Percentiles rank a stretch among this genome's conserved stretches.
Evolutionary conservation across 2,113 vertebrate genomes (phyloP).

Genomic region (Nothocercus julius): DNA sequence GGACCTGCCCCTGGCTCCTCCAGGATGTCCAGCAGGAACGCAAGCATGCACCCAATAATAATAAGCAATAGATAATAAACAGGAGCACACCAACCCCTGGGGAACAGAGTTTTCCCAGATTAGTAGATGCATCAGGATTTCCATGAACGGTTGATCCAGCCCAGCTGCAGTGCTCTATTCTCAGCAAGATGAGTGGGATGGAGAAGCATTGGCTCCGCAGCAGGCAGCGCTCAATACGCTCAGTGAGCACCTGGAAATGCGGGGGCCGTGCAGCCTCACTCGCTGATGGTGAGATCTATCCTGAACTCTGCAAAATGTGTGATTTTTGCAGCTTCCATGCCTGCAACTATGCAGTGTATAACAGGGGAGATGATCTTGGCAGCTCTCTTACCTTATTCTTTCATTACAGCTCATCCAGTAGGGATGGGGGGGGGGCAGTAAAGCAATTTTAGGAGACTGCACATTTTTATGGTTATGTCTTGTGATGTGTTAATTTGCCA

Average conservation of each 20-base stretch:
- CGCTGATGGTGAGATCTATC: not conserved
- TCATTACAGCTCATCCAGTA: slow-evolving; percentile 48
- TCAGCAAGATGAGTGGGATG: not conserved
- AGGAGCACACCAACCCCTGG: not conserved
- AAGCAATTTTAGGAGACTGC: slow-evolving; percentile 22
- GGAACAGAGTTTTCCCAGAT: not conserved
- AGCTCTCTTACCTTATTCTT: slow-evolving; percentile 37
- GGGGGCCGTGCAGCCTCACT: not conserved
- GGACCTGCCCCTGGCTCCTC: not conserved
- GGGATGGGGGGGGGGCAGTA: not conserved
- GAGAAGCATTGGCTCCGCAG: not conserved
- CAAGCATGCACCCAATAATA: not conserved
- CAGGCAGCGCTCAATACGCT: not conserved
- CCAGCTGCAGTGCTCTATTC: not conserved
- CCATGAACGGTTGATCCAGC: accelerated
- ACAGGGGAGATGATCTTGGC: slow-evolving; percentile 38
- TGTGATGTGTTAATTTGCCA: slow-evolving; percentile 74
- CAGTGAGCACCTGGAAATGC: not conserved
- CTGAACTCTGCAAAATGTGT: not conserved
- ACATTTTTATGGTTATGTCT: slow-evolving; percentile 60
- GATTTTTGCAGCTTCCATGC: slow-evolving; percentile 16
- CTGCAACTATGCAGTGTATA: not conserved
- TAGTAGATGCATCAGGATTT: not conserved
- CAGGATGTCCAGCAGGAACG: accelerated
- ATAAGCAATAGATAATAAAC: not conserved